A percentile compares a stretch with the other conserved stretches of the same genome.
These are phyloP conservation scores for Myiopsitta monachus DNA, from an alignment of 2,113 vertebrate genomes.

Conservation along the genomic window DNA sequence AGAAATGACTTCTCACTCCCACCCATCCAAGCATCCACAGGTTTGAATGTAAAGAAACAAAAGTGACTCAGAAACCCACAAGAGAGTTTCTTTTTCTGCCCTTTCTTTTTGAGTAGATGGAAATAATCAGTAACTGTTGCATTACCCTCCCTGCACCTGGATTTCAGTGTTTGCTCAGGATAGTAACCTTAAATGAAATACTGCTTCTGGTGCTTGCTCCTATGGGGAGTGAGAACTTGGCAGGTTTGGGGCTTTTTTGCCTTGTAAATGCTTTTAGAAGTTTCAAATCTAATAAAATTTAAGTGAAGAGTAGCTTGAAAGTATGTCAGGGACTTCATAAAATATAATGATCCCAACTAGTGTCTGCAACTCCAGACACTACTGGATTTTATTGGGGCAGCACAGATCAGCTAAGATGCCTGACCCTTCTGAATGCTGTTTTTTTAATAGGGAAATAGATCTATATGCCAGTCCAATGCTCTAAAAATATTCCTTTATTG, in stretches of 20 bases:
- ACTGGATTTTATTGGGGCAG: neutral
- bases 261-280: neutral
- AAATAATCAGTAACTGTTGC: neutral
- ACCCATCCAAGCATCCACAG: neutral
- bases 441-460: neutral
- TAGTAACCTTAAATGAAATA: neutral
- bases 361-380: neutral
- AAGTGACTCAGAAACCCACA: conserved; percentile 10
- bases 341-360: neutral
- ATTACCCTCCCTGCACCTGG: neutral
- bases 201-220: neutral
- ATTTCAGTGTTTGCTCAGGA: neutral
- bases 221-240: neutral
- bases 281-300: neutral
- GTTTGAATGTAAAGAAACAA: conserved; percentile 57
- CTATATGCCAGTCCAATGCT: neutral
- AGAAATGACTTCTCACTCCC: neutral
- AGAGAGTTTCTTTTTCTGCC: neutral
- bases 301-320: neutral
- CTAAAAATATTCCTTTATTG: neutral
- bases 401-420: neutral
- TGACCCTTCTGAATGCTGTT: neutral
- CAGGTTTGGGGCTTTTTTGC: neutral
- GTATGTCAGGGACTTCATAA: neutral
- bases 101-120: neutral